Evolutionary conservation across 2,888 invertebrate species (phyloP), one percentile per base, ranked within the genome.

Genomic region (Disparrhopalites patrizii): DNA sequence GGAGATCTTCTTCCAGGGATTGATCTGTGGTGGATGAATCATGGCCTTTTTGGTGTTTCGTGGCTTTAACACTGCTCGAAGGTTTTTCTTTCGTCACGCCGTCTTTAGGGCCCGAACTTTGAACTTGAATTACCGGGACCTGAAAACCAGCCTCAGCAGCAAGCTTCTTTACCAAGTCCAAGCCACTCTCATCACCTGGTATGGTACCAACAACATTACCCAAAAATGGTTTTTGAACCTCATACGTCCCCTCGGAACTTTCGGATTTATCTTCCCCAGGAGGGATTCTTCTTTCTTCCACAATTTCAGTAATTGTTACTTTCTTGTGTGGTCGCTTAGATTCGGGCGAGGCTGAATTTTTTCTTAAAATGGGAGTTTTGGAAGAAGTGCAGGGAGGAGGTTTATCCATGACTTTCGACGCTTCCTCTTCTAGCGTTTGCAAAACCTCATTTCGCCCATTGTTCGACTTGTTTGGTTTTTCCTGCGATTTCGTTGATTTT

Each of bases 271-370:
- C 63, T 23, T 61, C 60, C 2, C 43, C 8, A n/a, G 63, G 30
- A 23, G 55, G 43, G 7, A 63, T 63, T 3, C 30, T 27, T 18
- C 63, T 28, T 31, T 63, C 63, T 43, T 63, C 63, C 3, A 63
- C 63, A 15, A 56, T 63, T 47, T 63, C 63, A 1, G 63, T 30
- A 3, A 63, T 43, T 5, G 63, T 63, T 10, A 63, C 63, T 54
- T 40, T 54, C 30, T 63, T 63, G 2, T 15, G 30, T 15, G 18
- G 25, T 43, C 47, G 40, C 25, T 30, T 60, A 10, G 18, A 18
- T 60, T 60, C 47, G 4, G 58, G 58, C 15, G 58, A 60, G 4
- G 30, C 43, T 2, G 58, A 60, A 20, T 61, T 36, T 1, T 27
- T 27, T 2, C 60, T 18, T 31, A 61, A 25, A 50, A 61, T 61